phyloP scores from a whole-genome alignment of 2,888 invertebrate species.

The Anarsia innoxiella region DNA sequence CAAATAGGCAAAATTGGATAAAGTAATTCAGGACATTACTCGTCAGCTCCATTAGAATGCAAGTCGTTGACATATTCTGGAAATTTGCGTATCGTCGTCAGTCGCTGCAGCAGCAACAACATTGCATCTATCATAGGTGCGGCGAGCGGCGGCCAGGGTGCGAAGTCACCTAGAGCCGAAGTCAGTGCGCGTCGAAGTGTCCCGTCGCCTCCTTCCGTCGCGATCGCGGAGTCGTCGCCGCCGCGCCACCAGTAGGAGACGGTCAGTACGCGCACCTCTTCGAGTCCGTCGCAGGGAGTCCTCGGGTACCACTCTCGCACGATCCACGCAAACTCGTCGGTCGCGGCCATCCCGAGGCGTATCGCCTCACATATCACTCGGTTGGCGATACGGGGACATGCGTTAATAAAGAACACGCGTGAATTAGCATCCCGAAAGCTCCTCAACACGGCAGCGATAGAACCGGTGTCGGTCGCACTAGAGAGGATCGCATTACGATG shows the following conservation, averaged over 20 bases:
- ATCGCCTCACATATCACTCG: constrained; percentile 79
- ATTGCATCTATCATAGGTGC: constrained; percentile 25
- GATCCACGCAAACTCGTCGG: constrained; percentile 33
- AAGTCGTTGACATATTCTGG: too few relatives aligned
- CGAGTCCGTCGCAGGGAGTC: not conserved
- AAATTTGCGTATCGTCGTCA: too few relatives aligned
- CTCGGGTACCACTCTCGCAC: constrained; percentile 34
- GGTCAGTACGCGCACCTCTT: constrained; percentile 19
- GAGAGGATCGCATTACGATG: not conserved
- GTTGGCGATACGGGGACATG: constrained; percentile 77
- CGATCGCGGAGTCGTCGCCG: not conserved
- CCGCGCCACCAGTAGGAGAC: constrained; percentile 27
- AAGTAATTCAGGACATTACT: too few relatives aligned
- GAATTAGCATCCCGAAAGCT: constrained; percentile 53
- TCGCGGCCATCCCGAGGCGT: constrained; percentile 57
- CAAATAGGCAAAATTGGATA: too few relatives aligned
- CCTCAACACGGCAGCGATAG: constrained; percentile 10
- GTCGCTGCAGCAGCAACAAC: constrained; percentile 17
- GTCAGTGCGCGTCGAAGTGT: not conserved
- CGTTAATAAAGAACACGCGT: constrained; percentile 87
- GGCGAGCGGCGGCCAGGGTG: constrained; percentile 22
- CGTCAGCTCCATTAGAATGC: too few relatives aligned
- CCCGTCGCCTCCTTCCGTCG: not conserved
- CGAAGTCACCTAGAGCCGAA: not conserved
- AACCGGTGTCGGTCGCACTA: too few relatives aligned